Evolutionary conservation across 2,113 vertebrate genomes (phyloP).

Genomic region (Hemichromis elongatus): DNA sequence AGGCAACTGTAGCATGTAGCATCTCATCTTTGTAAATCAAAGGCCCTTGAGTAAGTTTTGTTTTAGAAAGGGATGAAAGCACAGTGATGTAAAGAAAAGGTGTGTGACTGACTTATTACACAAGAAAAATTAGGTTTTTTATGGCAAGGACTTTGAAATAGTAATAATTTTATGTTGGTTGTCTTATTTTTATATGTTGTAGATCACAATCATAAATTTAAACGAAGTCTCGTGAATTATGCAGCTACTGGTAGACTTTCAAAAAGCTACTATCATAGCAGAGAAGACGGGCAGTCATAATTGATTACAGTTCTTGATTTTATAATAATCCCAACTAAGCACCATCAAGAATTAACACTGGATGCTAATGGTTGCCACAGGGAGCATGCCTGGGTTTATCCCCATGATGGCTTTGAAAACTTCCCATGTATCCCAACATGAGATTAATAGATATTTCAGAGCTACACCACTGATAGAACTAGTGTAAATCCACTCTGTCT

Average conservation of each 20-base stretch:
- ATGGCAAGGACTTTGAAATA: neutral
- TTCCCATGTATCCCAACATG: neutral
- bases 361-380: conserved; percentile 13
- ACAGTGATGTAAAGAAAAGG: neutral
- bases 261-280: neutral
- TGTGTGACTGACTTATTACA: neutral
- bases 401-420: neutral
- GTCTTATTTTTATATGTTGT: neutral
- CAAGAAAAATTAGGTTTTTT: neutral
- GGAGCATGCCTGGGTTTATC: neutral
- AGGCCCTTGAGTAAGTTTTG: neutral
- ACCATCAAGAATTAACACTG: conserved; percentile 16
- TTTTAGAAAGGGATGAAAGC: neutral
- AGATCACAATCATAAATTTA: neutral
- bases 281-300: neutral
- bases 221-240: neutral
- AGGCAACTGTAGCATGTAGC: neutral
- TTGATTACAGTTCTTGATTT: neutral
- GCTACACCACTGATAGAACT: neutral
- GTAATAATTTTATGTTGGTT: neutral
- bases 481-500: neutral
- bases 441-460: conserved; percentile 11
- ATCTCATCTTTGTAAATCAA: neutral
- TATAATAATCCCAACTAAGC: neutral
- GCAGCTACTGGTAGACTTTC: neutral